phyloP scores from a whole-genome alignment of 1,140 invertebrate species.

The Ostrea edulis region DNA sequence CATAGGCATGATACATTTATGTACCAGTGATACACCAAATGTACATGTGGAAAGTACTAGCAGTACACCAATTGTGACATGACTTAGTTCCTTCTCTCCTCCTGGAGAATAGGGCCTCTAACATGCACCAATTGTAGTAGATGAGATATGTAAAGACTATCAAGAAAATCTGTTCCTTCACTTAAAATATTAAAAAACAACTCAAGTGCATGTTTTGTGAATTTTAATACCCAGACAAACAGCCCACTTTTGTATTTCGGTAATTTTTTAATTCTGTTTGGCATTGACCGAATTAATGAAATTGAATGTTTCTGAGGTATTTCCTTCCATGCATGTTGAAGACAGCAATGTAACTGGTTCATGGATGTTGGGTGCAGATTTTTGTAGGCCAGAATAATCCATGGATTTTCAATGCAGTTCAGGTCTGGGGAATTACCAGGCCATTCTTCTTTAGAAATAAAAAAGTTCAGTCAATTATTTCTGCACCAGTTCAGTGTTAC shows the following conservation, averaged over 20 bases:
- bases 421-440: too few relatives aligned
- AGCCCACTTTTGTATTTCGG: neutral
- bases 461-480: neutral
- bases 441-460: neutral
- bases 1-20: too few relatives aligned
- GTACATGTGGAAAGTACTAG: too few relatives aligned
- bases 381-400: neutral
- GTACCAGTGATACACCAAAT: too few relatives aligned
- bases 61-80: too few relatives aligned
- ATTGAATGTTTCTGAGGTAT: neutral
- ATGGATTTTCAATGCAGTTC: neutral
- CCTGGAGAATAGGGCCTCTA: too few relatives aligned
- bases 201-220: neutral
- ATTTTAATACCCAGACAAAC: too few relatives aligned
- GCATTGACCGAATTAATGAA: too few relatives aligned
- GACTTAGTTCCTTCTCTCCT: too few relatives aligned
- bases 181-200: neutral
- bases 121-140: too few relatives aligned
- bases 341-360: neutral
- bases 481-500: slow-evolving; percentile 7
- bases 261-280: neutral
- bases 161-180: neutral
- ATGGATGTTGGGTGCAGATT: neutral
- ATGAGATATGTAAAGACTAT: too few relatives aligned
- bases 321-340: neutral